Evolutionary conservation across 2,888 invertebrate species (phyloP).

Genomic region (Plemyria rubiginata): DNA sequence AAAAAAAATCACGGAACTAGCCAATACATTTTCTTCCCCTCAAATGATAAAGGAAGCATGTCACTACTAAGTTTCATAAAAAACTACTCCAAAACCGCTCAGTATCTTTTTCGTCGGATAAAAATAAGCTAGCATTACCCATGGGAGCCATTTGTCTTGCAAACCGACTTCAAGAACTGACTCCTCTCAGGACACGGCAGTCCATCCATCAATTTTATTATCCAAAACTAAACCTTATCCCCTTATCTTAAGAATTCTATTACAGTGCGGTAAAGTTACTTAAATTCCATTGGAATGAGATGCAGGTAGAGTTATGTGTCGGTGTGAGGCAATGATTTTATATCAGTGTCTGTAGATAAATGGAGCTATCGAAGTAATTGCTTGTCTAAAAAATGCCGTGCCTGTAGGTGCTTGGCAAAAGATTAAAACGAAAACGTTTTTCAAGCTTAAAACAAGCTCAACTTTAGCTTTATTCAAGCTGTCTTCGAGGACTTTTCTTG

Average conservation of each 20-base stretch:
- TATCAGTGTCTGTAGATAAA: constrained; percentile 39
- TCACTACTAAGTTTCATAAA: constrained; percentile 31
- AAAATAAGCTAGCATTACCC: constrained; percentile 55
- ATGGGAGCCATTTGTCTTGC: constrained; percentile 63
- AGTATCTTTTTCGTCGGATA: constrained; percentile 54
- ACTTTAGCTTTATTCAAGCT: too few relatives aligned
- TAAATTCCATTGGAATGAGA: constrained; percentile 36
- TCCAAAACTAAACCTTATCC: constrained; percentile 25
- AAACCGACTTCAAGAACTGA: constrained; percentile 42
- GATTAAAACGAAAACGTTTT: too few relatives aligned
- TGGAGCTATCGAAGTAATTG: constrained; percentile 35
- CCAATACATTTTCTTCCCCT: constrained; percentile 14
- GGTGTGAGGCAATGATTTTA: constrained; percentile 48
- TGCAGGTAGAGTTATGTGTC: constrained; percentile 44
- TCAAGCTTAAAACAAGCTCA: too few relatives aligned
- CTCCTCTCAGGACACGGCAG: constrained; percentile 30
- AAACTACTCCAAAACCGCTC: constrained; percentile 39
- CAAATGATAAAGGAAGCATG: constrained; percentile 6
- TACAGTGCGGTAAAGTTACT: constrained; percentile 38
- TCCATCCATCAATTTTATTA: background rate
- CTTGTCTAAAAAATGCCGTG: background rate
- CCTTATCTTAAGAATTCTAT: constrained; percentile 14
- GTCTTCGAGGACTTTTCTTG: too few relatives aligned
- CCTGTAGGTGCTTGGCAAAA: background rate
- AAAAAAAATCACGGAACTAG: constrained; percentile 1